Conservation (phyloP, 2,797 vertebrate genomes). For the Bucorvus abyssinicus region DNA sequence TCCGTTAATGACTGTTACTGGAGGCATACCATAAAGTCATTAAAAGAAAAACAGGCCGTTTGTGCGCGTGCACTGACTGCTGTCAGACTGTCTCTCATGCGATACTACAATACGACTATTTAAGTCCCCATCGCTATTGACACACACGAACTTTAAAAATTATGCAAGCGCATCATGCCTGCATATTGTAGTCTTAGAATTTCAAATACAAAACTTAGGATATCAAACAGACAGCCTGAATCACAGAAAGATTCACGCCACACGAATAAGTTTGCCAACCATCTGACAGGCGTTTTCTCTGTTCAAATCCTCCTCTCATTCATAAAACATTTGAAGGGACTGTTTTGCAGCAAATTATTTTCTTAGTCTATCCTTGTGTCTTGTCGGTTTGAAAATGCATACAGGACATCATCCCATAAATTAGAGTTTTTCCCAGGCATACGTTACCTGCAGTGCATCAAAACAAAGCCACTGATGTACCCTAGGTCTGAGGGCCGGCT, state of each 20-base stretch:
- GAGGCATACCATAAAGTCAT: neutral
- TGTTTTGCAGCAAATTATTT: neutral
- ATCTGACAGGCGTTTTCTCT: neutral
- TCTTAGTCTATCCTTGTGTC: neutral
- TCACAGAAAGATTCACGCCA: neutral
- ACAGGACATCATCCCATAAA: neutral
- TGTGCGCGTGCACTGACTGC: rapidly evolving
- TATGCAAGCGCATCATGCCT: neutral
- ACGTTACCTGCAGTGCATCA: neutral
- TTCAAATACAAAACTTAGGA: neutral
- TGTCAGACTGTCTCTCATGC: neutral
- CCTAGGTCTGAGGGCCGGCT: neutral
- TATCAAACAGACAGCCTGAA: neutral
- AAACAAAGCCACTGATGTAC: neutral
- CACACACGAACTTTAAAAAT: neutral
- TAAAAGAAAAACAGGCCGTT: neutral
- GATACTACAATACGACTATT: neutral
- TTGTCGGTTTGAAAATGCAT: neutral
- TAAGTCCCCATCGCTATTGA: neutral
- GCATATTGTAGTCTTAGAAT: neutral
- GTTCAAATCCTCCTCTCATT: neutral
- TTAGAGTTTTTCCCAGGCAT: neutral
- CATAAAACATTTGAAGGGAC: neutral
- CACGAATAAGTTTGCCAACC: neutral
- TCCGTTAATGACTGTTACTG: neutral